A percentile compares a stretch with the other conserved stretches of the same genome.
Evolutionary conservation across 2,797 vertebrate genomes (phyloP).

Genomic region (Typhlichthys subterraneus): DNA sequence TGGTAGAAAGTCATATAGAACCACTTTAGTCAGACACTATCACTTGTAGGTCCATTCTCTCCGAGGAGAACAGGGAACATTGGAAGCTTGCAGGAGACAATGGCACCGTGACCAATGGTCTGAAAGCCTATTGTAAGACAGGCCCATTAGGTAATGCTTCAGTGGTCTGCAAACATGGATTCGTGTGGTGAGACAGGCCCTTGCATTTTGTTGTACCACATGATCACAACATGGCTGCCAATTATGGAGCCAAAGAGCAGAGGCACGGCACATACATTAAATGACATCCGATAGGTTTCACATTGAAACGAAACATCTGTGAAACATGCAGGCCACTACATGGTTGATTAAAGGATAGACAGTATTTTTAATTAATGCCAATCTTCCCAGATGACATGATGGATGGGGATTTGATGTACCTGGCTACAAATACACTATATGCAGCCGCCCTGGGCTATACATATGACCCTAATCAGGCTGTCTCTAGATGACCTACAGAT

Average conservation of each 20-base stretch:
- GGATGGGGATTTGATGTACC: constrained; percentile 36
- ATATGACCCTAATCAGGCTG: constrained; percentile 63
- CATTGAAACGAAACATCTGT: constrained; percentile 9
- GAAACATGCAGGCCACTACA: no score
- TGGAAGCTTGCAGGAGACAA: constrained; percentile 34
- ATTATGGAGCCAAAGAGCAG: not conserved
- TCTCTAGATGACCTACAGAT: constrained; percentile 43
- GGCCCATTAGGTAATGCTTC: constrained; percentile 44
- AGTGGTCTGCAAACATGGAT: constrained; percentile 34
- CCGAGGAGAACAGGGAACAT: constrained; percentile 36
- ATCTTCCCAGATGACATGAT: constrained; percentile 29
- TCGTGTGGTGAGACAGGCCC: constrained; percentile 16
- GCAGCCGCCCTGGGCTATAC: constrained; percentile 40
- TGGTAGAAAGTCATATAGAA: no score
- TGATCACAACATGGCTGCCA: constrained; percentile 30
- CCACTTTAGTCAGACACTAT: not conserved
- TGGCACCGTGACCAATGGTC: constrained; percentile 33
- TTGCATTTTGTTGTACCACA: constrained; percentile 17
- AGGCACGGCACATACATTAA: not conserved
- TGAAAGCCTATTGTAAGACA: constrained; percentile 15
- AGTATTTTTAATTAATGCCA: no score
- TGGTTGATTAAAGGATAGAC: no score
- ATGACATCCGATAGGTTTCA: not conserved
- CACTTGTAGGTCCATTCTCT: constrained; percentile 1
- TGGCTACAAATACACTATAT: constrained; percentile 40